phyloP scores from a whole-genome alignment of 2,113 vertebrate species.

The Aphyosemion australe region DNA sequence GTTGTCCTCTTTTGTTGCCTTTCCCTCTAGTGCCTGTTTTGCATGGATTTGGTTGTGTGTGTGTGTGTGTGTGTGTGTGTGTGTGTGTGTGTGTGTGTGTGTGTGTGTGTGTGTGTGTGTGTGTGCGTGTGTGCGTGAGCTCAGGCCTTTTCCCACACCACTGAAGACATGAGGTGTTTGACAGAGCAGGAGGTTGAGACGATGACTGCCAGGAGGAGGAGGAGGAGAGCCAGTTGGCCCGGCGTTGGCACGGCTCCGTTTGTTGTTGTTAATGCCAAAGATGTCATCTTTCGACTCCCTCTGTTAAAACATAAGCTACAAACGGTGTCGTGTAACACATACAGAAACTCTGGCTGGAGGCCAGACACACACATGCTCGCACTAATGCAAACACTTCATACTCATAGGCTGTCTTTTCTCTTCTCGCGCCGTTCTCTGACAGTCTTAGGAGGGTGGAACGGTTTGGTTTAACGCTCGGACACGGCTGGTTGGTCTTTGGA shows the following conservation, averaged over 20 bases:
- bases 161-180: slow-evolving; percentile 27
- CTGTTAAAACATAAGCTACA: slow-evolving; percentile 54
- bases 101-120: too few species aligned
- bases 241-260: slow-evolving; percentile 37
- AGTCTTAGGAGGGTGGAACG: slow-evolving; percentile 27
- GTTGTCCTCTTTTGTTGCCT: slow-evolving; percentile 54
- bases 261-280: slow-evolving; percentile 57
- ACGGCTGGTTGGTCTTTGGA: slow-evolving; percentile 41
- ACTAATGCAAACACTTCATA: slow-evolving; percentile 7
- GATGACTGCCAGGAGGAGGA: slow-evolving; percentile 10
- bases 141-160: slow-evolving; percentile 38
- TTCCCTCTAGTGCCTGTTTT: slow-evolving; percentile 48
- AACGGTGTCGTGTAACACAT: slow-evolving; percentile 39
- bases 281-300: slow-evolving; percentile 59
- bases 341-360: slow-evolving; percentile 31
- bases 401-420: slow-evolving; percentile 6
- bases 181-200: slow-evolving; percentile 23
- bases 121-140: too few species aligned
- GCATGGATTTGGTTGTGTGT: slow-evolving; percentile 30
- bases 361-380: slow-evolving; percentile 13
- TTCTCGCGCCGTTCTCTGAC: slow-evolving; percentile 9
- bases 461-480: slow-evolving; percentile 39
- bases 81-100: too few species aligned
- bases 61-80: background rate
- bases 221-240: slow-evolving; percentile 22